Percentiles rank a stretch among this genome's conserved stretches.
These are phyloP conservation scores for Embiotoca jacksoni DNA, from an alignment of 2,113 vertebrate species.

Conservation along the genomic window DNA sequence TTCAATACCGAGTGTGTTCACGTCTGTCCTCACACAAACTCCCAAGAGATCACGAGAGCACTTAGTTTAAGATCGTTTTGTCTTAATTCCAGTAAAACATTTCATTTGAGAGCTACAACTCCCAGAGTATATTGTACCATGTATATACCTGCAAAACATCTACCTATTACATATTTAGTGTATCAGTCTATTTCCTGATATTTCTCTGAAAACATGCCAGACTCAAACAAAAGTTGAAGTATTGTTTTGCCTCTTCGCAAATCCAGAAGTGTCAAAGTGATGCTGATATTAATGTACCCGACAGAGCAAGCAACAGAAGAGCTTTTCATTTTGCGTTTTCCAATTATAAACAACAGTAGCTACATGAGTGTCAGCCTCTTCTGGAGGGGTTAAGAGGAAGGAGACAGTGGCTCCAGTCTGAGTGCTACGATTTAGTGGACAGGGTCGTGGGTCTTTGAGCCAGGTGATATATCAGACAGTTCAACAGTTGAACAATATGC, in stretches of 20 bases:
- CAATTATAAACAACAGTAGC: no score
- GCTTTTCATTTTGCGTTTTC: no score
- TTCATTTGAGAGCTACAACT: neutral
- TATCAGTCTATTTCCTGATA: no score
- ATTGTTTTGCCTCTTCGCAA: no score
- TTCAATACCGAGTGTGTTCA: conserved; percentile 5
- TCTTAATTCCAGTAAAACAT: neutral
- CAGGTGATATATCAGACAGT: conserved; percentile 17
- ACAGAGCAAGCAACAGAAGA: neutral
- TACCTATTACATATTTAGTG: no score
- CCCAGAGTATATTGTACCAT: neutral
- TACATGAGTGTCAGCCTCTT: neutral
- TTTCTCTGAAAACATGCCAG: no score
- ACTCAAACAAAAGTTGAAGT: no score
- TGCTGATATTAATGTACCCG: neutral
- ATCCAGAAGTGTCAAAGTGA: no score
- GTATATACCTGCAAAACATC: neutral
- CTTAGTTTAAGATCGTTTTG: neutral
- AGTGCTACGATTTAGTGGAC: conserved; percentile 33
- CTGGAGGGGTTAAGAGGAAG: neutral
- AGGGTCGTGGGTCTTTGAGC: conserved; percentile 21
- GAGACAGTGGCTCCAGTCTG: conserved; percentile 14
- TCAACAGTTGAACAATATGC: neutral
- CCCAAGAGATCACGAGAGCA: neutral
- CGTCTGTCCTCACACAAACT: neutral